These are phyloP conservation scores for Amblyjoppa proteus DNA, from an alignment of 2,888 invertebrate species.

Conservation along the genomic window DNA sequence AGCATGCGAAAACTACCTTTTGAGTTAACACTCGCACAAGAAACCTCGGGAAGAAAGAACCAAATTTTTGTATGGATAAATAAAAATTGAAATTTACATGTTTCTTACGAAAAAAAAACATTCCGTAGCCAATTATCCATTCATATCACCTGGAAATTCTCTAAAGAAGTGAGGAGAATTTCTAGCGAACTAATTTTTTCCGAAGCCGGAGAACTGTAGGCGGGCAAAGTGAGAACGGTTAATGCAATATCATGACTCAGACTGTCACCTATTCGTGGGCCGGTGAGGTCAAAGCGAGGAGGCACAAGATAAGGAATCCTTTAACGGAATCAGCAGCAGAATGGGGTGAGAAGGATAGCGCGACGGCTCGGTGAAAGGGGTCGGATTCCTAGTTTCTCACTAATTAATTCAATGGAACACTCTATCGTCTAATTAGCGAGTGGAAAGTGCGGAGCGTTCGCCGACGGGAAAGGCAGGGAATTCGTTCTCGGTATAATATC, in stretches of 20 bases:
- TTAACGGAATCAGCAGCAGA: constrained; percentile 28
- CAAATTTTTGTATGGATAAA: background rate
- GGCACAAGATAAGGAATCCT: constrained; percentile 22
- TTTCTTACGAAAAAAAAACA: background rate
- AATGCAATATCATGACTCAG: background rate
- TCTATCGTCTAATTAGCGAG: constrained; percentile 65
- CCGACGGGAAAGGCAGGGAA: constrained; percentile 52
- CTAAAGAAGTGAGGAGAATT: background rate
- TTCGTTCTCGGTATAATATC: constrained; percentile 62
- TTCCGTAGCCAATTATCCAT: background rate
- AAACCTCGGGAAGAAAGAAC: background rate
- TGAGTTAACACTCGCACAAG: background rate
- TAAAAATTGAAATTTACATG: background rate
- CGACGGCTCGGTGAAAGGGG: constrained; percentile 31
- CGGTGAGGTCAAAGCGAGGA: constrained; percentile 1
- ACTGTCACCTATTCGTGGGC: background rate
- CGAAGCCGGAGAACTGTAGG: background rate
- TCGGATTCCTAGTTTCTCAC: constrained; percentile 49
- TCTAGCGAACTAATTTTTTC: background rate
- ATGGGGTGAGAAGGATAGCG: constrained; percentile 6
- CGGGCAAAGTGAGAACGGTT: background rate
- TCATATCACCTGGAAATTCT: background rate
- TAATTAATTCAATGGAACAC: constrained; percentile 66
- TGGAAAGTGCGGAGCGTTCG: constrained; percentile 26
- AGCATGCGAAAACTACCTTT: background rate